Percentiles rank a stretch among this genome's conserved stretches.
These are phyloP conservation scores for Toxostoma redivivum DNA, from an alignment of 2,113 vertebrate species.

Conservation along the genomic window DNA sequence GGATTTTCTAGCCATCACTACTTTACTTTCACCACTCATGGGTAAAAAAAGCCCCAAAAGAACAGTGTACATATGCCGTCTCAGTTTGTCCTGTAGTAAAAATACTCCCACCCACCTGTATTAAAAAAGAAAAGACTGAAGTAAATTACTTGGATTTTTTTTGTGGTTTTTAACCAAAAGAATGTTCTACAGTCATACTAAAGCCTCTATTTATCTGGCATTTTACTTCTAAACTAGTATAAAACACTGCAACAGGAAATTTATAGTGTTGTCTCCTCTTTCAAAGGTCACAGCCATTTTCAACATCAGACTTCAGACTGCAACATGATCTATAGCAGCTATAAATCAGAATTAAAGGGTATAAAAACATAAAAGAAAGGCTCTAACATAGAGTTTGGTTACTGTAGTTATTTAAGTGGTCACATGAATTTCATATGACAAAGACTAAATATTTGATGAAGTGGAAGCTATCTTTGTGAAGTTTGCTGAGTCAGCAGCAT, in stretches of 20 bases:
- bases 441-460: not conserved
- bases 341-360: conserved; percentile 11
- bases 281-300: conserved; percentile 59
- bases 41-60: not conserved
- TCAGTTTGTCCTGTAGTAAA: not conserved
- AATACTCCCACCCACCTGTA: not conserved
- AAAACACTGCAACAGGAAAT: conserved; percentile 10
- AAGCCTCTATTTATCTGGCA: not conserved
- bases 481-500: not conserved
- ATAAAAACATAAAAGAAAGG: conserved; percentile 9
- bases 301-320: conserved; percentile 26
- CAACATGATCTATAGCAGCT: not conserved
- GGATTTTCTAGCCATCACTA: not conserved
- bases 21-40: not conserved
- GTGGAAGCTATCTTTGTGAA: not conserved
- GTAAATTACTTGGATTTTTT: not conserved
- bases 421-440: not conserved
- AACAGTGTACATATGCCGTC: not conserved
- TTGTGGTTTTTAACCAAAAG: not conserved
- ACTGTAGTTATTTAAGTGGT: not conserved
- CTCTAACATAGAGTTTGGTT: not conserved
- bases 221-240: not conserved
- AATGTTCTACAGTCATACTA: not conserved
- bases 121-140: not conserved
- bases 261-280: conserved; percentile 33